Evolutionary conservation across 1,140 invertebrate species (phyloP), one percentile per base, ranked within the genome.

Genomic region (Trachymyrmex septentrionalis): DNA sequence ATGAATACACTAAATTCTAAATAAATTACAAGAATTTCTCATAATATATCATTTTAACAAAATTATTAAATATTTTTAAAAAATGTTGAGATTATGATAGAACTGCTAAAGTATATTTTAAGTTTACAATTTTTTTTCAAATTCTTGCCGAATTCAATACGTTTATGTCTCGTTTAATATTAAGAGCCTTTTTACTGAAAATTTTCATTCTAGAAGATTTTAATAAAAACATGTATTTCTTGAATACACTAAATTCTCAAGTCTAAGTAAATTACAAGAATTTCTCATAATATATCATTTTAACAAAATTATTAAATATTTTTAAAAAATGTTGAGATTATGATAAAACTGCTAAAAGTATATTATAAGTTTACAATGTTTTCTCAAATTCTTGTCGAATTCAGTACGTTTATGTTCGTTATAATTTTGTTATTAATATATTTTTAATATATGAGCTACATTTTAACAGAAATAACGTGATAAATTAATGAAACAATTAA

Each of bases 381-480:
- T 30, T 34, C 34, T 66, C 24, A 19, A 63, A 34, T 73, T 73
- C 0, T 4, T 38, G 4, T 34, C 9, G 14, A 72, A 34, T 34
- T n/a, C 30, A 30, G 5, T 24, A 24, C 27, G 0, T 34, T 9
- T 38, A 73, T 21, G 38, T 0, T 16, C 27, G 30, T 50, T 61
- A 64, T n/a, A 59, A 73, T n/a, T 85, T 85, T 53, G 6, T 9
- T 7, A 3, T 44, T 5, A 21, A 19, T n/a, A 4, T 9, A 27
- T 27, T 53, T 59, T 38, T 21, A 24, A 14, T 5, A n/a, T 16
- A 30, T 7, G 30, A 14, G 4, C 9, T 4, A 48, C 21, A 71
- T 76, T 76, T 59, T 59, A 73, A 50, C 48, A 44, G 34, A 75
- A 64, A 64, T 57, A 57, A 63, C 53, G 16, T 53, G 50, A 3